Conservation (phyloP, 2,797 vertebrate species). For the Pelobates cultripes region DNA sequence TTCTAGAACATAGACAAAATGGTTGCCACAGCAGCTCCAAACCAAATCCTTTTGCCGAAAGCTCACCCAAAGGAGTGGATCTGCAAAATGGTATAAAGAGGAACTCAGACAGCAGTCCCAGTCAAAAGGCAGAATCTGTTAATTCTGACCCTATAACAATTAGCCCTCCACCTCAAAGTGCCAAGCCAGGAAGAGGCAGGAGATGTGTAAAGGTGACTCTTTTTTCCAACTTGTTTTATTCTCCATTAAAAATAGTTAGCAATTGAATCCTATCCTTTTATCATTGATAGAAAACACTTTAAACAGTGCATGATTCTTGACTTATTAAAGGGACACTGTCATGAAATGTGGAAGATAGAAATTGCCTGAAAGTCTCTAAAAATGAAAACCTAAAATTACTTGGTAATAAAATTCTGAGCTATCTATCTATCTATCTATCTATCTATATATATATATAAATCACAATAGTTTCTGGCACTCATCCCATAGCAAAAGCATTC, state of each 20-base stretch:
- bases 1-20: slow-evolving; percentile 78
- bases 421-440: too few relatives aligned
- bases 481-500: too few relatives aligned
- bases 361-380: too few relatives aligned
- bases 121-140: slow-evolving; percentile 57
- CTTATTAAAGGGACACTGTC: not conserved
- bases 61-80: slow-evolving; percentile 67
- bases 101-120: slow-evolving; percentile 67
- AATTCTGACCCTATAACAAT: slow-evolving; percentile 87
- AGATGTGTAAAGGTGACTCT: slow-evolving; percentile 89
- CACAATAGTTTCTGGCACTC: too few relatives aligned
- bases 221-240: not conserved
- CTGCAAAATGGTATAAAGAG: slow-evolving; percentile 75
- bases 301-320: not conserved
- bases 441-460: too few relatives aligned
- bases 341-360: not conserved
- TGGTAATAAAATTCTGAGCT: too few relatives aligned
- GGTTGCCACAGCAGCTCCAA: slow-evolving; percentile 66
- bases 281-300: not conserved
- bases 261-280: not conserved
- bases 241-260: not conserved
- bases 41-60: slow-evolving; percentile 80
- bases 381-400: too few relatives aligned
- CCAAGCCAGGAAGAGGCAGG: slow-evolving; percentile 89
- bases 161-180: slow-evolving; percentile 90